A percentile compares a stretch with the other conserved stretches of the same genome.
Evolutionary conservation across 2,113 vertebrate genomes (phyloP).

Genomic region (Podiceps cristatus): DNA sequence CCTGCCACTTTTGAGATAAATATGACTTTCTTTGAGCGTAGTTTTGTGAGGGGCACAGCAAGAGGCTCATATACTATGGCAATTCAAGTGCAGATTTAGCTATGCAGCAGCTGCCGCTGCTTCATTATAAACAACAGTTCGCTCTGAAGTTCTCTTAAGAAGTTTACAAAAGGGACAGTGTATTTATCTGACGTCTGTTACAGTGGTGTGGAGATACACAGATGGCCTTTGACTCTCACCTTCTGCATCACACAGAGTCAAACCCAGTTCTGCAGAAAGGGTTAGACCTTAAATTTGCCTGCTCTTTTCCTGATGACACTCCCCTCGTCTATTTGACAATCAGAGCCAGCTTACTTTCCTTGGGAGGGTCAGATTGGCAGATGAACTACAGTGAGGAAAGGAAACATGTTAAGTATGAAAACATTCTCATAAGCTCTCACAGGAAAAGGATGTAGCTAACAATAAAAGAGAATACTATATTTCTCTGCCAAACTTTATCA

Average conservation of each 20-base stretch:
- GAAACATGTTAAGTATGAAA: constrained; percentile 55
- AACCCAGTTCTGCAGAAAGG: background rate
- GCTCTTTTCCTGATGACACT: background rate
- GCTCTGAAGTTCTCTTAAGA: constrained; percentile 5
- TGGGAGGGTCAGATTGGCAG: constrained; percentile 45
- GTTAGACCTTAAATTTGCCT: background rate
- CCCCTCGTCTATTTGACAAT: background rate
- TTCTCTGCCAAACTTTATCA: constrained; percentile 1
- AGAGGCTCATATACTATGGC: background rate
- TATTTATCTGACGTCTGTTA: constrained; percentile 27
- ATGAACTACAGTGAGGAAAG: constrained; percentile 20
- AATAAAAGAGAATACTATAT: background rate
- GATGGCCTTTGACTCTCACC: constrained; percentile 45
- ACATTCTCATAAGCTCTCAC: constrained; percentile 43
- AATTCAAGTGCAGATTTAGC: constrained; percentile 51
- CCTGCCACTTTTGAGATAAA: constrained; percentile 34
- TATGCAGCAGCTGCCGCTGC: constrained; percentile 28
- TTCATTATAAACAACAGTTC: constrained; percentile 11
- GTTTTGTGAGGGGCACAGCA: constrained; percentile 26
- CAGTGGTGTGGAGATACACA: constrained; percentile 2
- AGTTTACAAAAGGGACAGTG: constrained; percentile 44
- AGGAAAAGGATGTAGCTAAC: constrained; percentile 67
- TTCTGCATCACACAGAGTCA: background rate
- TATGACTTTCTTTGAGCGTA: constrained; percentile 35
- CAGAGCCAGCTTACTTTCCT: constrained; percentile 17